phyloP scores from a whole-genome alignment of 1,140 invertebrate species.

The Drosophila carrolli region DNA sequence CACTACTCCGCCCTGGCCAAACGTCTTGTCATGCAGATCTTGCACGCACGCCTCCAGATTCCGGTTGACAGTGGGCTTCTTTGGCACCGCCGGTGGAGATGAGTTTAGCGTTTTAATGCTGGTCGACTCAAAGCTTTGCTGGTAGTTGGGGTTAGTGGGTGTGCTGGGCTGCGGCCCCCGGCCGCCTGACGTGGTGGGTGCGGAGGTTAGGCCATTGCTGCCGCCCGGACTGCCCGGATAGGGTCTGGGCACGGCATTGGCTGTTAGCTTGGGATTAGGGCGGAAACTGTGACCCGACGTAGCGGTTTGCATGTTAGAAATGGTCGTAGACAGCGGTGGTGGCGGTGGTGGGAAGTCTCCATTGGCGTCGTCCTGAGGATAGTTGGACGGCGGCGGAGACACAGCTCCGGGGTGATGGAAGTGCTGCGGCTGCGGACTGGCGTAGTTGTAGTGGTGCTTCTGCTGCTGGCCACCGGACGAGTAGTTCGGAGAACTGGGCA shows the following conservation, averaged over 20 bases:
- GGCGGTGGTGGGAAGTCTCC: conserved; percentile 79
- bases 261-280: conserved; percentile 84
- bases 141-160: conserved; percentile 76
- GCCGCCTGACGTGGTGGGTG: conserved; percentile 10
- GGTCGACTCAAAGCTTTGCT: conserved; percentile 79
- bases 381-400: conserved; percentile 73
- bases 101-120: conserved; percentile 73
- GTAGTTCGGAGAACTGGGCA: conserved; percentile 76
- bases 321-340: conserved; percentile 78
- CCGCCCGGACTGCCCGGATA: conserved; percentile 79
- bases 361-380: conserved; percentile 57
- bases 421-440: conserved; percentile 72
- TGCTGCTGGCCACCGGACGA: conserved; percentile 58
- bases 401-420: conserved; percentile 79
- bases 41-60: conserved; percentile 82
- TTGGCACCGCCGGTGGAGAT: conserved; percentile 59
- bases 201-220: conserved; percentile 65
- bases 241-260: conserved; percentile 83
- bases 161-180: conserved; percentile 15
- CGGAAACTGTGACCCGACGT: conserved; percentile 74
- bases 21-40: conserved; percentile 84
- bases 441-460: conserved; percentile 78
- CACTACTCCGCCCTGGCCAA: conserved; percentile 81
- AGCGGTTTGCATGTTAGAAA: conserved; percentile 81
- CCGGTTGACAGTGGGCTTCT: conserved; percentile 73